Conservation (phyloP, 2,113 vertebrate genomes). For the Aramus guarauna region DNA sequence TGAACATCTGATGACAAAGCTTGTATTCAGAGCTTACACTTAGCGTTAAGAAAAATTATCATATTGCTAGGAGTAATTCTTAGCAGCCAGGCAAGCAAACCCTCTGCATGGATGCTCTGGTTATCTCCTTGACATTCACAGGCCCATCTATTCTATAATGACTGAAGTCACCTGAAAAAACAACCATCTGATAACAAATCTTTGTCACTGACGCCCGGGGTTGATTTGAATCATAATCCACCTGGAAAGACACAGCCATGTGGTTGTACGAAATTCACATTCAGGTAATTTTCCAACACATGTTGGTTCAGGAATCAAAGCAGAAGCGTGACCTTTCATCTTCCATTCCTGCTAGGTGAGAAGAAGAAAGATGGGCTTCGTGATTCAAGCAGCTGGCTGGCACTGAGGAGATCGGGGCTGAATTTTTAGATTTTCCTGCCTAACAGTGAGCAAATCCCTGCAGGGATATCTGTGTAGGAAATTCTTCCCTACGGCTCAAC, state of each 20-base stretch:
- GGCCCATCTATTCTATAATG: background rate
- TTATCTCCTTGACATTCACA: background rate
- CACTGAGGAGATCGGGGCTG: background rate
- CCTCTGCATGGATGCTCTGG: background rate
- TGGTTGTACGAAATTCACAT: background rate
- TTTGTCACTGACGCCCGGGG: background rate
- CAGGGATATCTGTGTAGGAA: background rate
- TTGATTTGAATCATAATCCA: background rate
- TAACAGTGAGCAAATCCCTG: background rate
- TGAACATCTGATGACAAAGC: background rate
- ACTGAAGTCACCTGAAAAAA: background rate
- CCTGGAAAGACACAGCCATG: background rate
- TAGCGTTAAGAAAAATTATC: background rate
- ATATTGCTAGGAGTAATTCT: background rate
- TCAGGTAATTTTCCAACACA: fast-evolving
- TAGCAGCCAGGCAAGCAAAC: background rate
- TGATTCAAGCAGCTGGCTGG: background rate
- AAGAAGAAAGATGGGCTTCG: background rate
- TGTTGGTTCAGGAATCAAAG: background rate
- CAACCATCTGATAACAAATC: background rate
- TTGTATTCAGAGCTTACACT: background rate
- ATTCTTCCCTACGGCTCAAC: background rate
- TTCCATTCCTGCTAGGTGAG: background rate
- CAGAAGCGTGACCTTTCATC: background rate
- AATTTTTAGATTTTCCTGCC: background rate